Base-by-base conservation (phyloP, 2,888 invertebrate species). In the Nematopogon swammerdamellus region DNA sequence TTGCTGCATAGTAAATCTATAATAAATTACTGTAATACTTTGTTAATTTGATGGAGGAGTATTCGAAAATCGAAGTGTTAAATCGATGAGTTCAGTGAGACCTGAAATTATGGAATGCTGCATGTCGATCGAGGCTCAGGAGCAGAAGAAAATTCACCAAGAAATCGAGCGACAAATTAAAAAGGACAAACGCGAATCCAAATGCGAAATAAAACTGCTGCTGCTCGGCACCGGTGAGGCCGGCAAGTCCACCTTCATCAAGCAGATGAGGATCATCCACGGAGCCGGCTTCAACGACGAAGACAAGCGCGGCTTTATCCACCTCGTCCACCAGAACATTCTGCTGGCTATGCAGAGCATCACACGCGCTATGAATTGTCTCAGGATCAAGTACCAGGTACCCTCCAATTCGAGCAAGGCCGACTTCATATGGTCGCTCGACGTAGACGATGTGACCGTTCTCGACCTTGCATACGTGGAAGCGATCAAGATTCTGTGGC, bases 281-380 rank as follows among this genome's bases (percentile, higher is more conserved):
- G 95, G 95, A 55, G 85, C 91, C 59, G 95, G 95, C 59, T 95
- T 95, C 74, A 92, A 94, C 61, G 94, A 94, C 72, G 95, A 96
- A 67, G 95, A 96, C 76, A 95, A 94, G 72, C 83, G 91, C 61
- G 89, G 91, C 58, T 93, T 91, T 74, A 94, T 94, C 70, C 94
- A 94, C 82, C 85, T 95, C 66, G 95, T 96, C 60, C 95, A 92
- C 80, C 95, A 95, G 81, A 95, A 95, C 80, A 95, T 96, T 72
- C 96, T 95, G 82, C 95, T 95, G 95, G 95, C 95, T 59, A 96
- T 96, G 93, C 93, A 95, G 76, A 91, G 93, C 61, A 95, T 95
- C 94, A 94, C 95, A 61, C 85, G 92, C 62, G 95, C 95, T 64
- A 95, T 95, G 95, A 94, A 95, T 69, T 85, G 94, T 67, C 85